These are phyloP conservation scores for Diachasma alloeum DNA, from an alignment of 1,140 invertebrate genomes.

Conservation along the genomic window DNA sequence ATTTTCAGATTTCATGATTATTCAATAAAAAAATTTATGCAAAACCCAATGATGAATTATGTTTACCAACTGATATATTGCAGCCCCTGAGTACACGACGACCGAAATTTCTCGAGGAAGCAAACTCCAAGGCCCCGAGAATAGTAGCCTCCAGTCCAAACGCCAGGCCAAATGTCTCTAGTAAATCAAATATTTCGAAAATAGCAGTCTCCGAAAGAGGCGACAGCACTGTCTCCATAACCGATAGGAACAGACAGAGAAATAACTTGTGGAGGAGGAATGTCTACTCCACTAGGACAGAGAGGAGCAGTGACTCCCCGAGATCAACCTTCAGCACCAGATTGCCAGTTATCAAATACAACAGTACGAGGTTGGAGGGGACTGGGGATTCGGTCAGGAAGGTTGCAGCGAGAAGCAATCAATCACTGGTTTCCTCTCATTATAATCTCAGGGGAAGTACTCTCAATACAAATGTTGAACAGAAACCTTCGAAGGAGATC, in stretches of 20 bases:
- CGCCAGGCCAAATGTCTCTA: conserved; percentile 15
- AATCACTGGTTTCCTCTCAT: not conserved
- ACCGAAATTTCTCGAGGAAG: conserved; percentile 17
- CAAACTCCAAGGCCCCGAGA: conserved; percentile 25
- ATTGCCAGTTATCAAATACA: not conserved
- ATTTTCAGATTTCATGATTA: too few relatives aligned
- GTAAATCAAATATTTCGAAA: conserved; percentile 24
- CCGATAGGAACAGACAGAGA: not conserved
- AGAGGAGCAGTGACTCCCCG: not conserved
- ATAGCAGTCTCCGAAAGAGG: conserved; percentile 8
- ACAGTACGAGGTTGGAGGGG: not conserved
- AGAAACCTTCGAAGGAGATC: not conserved
- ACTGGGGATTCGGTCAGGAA: not conserved
- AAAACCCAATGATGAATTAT: too few relatives aligned
- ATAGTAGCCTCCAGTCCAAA: conserved; percentile 29
- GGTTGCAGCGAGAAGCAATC: not conserved
- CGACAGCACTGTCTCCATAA: not conserved
- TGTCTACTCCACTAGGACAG: not conserved
- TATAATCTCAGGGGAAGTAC: not conserved
- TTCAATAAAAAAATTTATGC: too few relatives aligned
- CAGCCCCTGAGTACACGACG: conserved; percentile 15
- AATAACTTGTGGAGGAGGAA: not conserved
- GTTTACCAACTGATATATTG: too few relatives aligned
- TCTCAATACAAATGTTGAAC: not conserved
- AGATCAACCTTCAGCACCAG: not conserved